phyloP scores from a whole-genome alignment of 2,113 vertebrate species.

The Oreochromis tanganicae region DNA sequence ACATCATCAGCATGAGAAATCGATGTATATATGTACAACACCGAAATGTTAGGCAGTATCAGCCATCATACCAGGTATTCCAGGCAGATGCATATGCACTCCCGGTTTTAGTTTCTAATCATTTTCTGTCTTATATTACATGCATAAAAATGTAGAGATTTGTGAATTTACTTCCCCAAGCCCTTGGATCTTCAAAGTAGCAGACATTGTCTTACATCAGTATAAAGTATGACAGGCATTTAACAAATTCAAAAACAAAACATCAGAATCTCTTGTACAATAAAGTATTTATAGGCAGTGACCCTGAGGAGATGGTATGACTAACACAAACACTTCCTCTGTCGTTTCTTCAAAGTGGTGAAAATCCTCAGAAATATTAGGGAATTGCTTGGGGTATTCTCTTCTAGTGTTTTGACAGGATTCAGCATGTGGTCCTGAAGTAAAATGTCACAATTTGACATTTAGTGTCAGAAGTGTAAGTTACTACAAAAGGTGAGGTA shows the following conservation, averaged over 20 bases:
- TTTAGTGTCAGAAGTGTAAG: neutral
- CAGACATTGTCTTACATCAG: neutral
- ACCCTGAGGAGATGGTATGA: neutral
- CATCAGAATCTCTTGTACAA: neutral
- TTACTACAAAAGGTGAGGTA: neutral
- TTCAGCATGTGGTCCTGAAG: neutral
- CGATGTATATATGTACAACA: rapidly evolving
- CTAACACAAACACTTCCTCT: neutral
- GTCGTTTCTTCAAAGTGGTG: neutral
- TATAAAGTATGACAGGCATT: neutral
- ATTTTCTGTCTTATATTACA: neutral
- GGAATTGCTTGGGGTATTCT: neutral
- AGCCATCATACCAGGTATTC: neutral
- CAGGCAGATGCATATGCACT: neutral
- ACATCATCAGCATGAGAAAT: neutral
- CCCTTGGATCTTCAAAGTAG: neutral
- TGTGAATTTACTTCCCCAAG: neutral
- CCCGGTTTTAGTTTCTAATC: neutral
- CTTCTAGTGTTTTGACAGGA: neutral
- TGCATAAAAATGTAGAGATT: neutral
- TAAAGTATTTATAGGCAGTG: neutral
- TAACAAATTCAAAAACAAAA: neutral
- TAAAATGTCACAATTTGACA: neutral
- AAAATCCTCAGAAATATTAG: neutral
- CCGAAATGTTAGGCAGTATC: neutral